Conservation (phyloP, 2,888 invertebrate species). For the Drosophila borborema region DNA sequence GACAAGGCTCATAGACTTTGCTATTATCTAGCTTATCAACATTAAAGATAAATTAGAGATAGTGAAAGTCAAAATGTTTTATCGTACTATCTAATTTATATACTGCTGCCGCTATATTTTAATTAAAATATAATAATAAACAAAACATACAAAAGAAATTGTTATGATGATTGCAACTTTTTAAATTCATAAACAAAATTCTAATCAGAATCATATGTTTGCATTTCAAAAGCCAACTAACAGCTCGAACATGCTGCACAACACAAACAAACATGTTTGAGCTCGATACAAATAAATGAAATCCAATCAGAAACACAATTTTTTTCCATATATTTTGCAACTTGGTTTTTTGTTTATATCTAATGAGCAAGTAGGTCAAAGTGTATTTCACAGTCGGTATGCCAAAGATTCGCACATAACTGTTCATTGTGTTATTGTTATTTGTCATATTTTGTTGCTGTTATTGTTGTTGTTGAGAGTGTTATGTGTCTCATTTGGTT, state of each 20-base stretch:
- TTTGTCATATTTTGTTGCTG: neutral
- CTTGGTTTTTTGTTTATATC: neutral
- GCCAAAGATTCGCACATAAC: neutral
- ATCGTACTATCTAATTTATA: neutral
- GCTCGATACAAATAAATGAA: neutral
- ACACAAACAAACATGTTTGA: neutral
- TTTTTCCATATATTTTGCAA: neutral
- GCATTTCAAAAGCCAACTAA: neutral
- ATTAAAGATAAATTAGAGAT: neutral
- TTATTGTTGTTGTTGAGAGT: constrained; percentile 15
- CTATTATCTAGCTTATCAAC: neutral
- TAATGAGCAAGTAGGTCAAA: neutral
- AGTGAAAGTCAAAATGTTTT: neutral
- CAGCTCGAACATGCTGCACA: neutral
- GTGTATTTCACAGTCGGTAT: neutral
- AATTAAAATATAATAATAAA: neutral
- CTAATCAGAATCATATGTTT: neutral
- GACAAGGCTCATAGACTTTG: neutral
- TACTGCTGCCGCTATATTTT: neutral
- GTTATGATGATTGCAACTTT: neutral
- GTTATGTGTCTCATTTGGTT: constrained; percentile 28
- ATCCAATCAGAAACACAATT: neutral
- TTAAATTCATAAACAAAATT: neutral
- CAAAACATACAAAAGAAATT: neutral
- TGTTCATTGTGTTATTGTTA: constrained; percentile 7